Evolutionary conservation across 2,113 vertebrate species (phyloP), one percentile per base, ranked within the genome.

Genomic region (Sebastes schlegelii): DNA sequence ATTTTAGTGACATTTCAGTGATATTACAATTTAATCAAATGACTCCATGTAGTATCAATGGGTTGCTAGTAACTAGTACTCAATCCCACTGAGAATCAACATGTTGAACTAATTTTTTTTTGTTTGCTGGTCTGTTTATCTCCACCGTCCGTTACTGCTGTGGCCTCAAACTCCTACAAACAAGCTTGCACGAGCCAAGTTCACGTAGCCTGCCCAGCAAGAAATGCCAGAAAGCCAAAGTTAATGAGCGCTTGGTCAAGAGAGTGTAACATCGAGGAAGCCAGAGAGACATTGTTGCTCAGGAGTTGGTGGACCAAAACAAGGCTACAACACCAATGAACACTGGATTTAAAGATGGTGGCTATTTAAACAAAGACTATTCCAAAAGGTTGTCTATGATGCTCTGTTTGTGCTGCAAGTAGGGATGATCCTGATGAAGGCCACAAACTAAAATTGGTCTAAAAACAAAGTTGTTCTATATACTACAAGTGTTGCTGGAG

Each of bases 261-360:
- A 54, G 54, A 62, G 46, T 57, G 40, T n/a, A 57, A 64, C 49
- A 55, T 58, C 42, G 16, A 21, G 23, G 12, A 19, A 66, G 62
- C 45, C 62, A 42, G 2, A 43, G 62, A 66, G 43, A 67, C 26
- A 2, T 55, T n/a, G 34, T 70, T 19, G 23, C 57, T 71, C 23
- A 16, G 23, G 46, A 79, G 26, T 5, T 43, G 45, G 7, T 61
- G 26, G 26, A 51, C 77, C 45, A 79, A 71, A 72, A 54, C 58
- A 45, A 4, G 46, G 11, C 21, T 14, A 2, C 43, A 60, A 49
- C 23, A 52, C 45, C 45, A 65, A 5, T 42, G 52, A 60, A 52
- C 23, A 23, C 13, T 52, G 26, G 19, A 52, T 61, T 58, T 21
- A 46, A 7, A 34, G 57, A 69, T 21, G 46, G 71, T 62, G 64